Conservation (phyloP, 1,140 invertebrate species). For the Trichonephila clavata region DNA sequence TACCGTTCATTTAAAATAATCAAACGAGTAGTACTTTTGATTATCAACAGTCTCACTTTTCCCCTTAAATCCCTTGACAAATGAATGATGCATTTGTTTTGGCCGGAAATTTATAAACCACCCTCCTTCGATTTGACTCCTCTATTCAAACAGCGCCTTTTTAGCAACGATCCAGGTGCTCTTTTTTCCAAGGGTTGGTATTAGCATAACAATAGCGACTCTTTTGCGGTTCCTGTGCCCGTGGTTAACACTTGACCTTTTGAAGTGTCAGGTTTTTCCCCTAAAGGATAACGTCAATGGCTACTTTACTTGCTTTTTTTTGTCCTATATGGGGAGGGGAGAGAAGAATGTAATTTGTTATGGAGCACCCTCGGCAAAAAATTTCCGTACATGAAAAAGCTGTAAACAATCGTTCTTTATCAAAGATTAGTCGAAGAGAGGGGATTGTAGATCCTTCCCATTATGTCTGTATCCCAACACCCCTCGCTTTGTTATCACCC, state of each 20-base stretch:
- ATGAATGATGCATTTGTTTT: constrained; percentile 1
- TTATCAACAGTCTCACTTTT: not conserved
- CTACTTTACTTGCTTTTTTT: not conserved
- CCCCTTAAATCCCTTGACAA: not conserved
- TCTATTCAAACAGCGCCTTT: constrained; percentile 55
- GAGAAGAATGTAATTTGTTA: not conserved
- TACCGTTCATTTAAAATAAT: not conserved
- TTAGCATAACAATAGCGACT: constrained; percentile 64
- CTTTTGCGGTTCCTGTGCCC: constrained; percentile 41
- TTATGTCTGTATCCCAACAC: not conserved
- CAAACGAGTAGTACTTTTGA: not conserved
- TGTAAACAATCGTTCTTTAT: constrained; percentile 46
- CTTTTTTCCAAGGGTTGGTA: constrained; percentile 38
- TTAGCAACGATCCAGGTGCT: constrained; percentile 25
- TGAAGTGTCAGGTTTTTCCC: constrained; percentile 58
- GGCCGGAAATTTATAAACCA: constrained; percentile 13
- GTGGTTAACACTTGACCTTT: constrained; percentile 72
- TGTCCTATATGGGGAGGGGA: not conserved
- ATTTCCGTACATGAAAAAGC: not conserved
- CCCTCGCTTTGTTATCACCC: not conserved
- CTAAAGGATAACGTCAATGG: not conserved
- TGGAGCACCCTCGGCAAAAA: not conserved
- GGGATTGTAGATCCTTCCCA: not conserved
- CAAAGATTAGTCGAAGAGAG: constrained; percentile 48
- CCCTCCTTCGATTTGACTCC: not conserved